A percentile compares a stretch with the other conserved stretches of the same genome.
Evolutionary conservation across 2,797 vertebrate genomes (phyloP).

Genomic region (Spondyliosoma cantharus): DNA sequence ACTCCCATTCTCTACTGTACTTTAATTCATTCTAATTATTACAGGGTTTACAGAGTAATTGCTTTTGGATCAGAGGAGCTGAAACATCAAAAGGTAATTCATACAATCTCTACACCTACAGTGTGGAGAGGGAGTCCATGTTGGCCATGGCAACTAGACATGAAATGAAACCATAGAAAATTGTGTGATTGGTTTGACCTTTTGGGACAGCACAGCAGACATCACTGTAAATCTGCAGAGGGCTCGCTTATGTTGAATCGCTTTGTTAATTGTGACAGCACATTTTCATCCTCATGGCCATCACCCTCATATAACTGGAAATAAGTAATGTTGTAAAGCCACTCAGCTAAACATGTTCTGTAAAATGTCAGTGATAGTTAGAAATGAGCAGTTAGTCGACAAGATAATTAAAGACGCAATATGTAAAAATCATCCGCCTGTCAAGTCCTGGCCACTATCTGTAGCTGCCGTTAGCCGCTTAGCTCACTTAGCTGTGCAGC

Average conservation of each 20-base stretch:
- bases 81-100: slow-evolving; percentile 77
- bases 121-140: slow-evolving; percentile 39
- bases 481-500: too few species aligned
- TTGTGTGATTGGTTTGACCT: slow-evolving; percentile 75
- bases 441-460: too few species aligned
- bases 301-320: neutral
- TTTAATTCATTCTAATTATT: slow-evolving; percentile 76
- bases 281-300: slow-evolving; percentile 35
- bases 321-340: neutral
- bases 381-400: too few species aligned
- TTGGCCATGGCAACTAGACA: slow-evolving; percentile 53
- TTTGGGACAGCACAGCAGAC: slow-evolving; percentile 50
- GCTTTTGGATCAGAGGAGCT: slow-evolving; percentile 71
- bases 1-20: slow-evolving; percentile 60
- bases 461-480: too few species aligned
- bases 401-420: too few species aligned
- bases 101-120: slow-evolving; percentile 67
- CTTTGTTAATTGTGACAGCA: slow-evolving; percentile 27
- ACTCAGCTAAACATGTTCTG: neutral
- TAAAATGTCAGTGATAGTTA: too few species aligned
- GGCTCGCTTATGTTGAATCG: slow-evolving; percentile 21
- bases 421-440: too few species aligned
- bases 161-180: slow-evolving; percentile 69
- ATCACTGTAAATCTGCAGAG: slow-evolving; percentile 31
- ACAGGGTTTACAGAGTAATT: slow-evolving; percentile 68